Evolutionary conservation across 2,113 vertebrate species (phyloP).

Genomic region (Camarhynchus parvulus): DNA sequence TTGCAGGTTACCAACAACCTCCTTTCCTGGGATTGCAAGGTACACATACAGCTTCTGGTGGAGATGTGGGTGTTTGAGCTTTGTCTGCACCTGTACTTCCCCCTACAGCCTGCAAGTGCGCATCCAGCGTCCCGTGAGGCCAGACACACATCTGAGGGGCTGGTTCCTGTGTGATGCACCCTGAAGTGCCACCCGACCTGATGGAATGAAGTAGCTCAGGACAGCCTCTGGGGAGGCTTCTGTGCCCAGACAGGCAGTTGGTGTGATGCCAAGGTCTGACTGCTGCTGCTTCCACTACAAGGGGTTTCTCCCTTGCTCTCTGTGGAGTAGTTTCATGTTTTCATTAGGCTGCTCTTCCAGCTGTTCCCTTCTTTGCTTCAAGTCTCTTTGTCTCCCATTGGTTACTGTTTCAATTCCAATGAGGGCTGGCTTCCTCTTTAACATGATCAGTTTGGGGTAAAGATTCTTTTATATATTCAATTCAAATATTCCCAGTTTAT

Average conservation of each 20-base stretch:
- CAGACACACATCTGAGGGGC: background rate
- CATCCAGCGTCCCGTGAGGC: accelerated
- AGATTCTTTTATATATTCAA: background rate
- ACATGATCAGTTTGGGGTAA: background rate
- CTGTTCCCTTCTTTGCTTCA: background rate
- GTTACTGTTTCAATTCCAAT: background rate
- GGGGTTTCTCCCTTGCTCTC: background rate
- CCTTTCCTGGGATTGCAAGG: background rate
- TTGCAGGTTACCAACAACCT: background rate
- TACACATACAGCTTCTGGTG: accelerated
- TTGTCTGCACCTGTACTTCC: background rate
- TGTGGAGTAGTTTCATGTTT: background rate
- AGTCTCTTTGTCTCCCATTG: background rate
- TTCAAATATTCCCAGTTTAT: background rate
- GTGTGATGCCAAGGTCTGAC: background rate
- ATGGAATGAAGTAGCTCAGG: background rate
- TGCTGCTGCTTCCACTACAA: background rate
- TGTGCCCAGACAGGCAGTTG: background rate
- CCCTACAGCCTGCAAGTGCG: accelerated
- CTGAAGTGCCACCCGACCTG: accelerated
- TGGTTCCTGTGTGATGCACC: accelerated
- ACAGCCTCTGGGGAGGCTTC: background rate
- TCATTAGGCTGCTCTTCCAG: background rate
- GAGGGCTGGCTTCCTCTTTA: background rate
- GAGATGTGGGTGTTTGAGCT: accelerated